Conservation (phyloP, 1,140 invertebrate species). For the Drosophila micromelanica region DNA sequence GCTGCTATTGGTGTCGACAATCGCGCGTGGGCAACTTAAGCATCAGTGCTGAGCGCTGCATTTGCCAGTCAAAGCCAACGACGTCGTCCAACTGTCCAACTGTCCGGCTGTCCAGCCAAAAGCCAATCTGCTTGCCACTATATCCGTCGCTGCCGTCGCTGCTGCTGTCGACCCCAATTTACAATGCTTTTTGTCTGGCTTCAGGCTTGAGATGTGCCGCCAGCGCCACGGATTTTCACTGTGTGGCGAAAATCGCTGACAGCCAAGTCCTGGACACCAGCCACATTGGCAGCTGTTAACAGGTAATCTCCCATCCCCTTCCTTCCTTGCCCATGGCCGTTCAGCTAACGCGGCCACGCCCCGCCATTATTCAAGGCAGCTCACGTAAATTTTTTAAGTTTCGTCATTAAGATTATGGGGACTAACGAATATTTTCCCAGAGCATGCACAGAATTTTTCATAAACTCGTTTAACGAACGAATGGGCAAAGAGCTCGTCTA, state of each 20-base stretch:
- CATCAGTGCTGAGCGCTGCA: constrained; percentile 71
- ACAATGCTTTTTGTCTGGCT: constrained; percentile 74
- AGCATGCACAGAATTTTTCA: constrained; percentile 78
- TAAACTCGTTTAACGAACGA: constrained; percentile 56
- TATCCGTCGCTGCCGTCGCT: constrained; percentile 27
- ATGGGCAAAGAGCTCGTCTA: constrained; percentile 23
- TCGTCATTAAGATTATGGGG: constrained; percentile 81
- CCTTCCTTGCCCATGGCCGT: too few relatives aligned
- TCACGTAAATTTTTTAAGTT: constrained; percentile 81
- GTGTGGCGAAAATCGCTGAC: constrained; percentile 57
- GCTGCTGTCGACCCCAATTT: constrained; percentile 75
- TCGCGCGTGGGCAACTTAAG: constrained; percentile 48
- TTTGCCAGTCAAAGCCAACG: constrained; percentile 39
- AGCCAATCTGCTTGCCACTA: constrained; percentile 79
- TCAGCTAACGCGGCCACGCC: constrained; percentile 1
- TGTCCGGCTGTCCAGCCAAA: constrained; percentile 45
- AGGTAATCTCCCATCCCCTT: constrained; percentile 58
- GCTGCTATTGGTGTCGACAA: constrained; percentile 26
- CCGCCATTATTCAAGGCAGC: constrained; percentile 73
- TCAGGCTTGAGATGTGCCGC: constrained; percentile 44
- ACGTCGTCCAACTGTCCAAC: neutral
- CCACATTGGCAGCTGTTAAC: constrained; percentile 50
- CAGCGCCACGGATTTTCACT: constrained; percentile 56
- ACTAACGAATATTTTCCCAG: constrained; percentile 75
- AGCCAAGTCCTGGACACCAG: constrained; percentile 16